A percentile compares a stretch with the other conserved stretches of the same genome.
phyloP scores from a whole-genome alignment of 2,113 vertebrate genomes.

The Ciconia stormi region DNA sequence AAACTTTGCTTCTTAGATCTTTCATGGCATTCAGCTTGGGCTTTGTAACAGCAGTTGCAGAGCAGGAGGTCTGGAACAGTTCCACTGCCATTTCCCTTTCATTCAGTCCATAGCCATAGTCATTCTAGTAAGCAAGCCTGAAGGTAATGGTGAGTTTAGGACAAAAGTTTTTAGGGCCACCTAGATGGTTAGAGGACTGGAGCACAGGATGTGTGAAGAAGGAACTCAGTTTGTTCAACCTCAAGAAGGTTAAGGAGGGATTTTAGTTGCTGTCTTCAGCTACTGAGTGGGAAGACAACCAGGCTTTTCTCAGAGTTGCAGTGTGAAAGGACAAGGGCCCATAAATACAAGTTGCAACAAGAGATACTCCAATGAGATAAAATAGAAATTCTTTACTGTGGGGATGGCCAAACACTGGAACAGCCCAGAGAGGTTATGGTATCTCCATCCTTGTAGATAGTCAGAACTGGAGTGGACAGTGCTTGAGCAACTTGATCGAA shows the following conservation, averaged over 20 bases:
- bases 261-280: not conserved
- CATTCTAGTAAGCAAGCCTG: not conserved
- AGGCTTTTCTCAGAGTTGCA: not conserved
- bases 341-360: not conserved
- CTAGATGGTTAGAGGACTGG: not conserved
- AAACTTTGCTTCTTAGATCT: not conserved
- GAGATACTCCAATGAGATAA: not conserved
- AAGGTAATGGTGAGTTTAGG: not conserved
- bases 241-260: not conserved
- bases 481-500: not conserved
- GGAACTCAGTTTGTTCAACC: not conserved
- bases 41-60: not conserved
- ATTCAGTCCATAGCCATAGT: not conserved
- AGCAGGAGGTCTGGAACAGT: not conserved
- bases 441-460: not conserved
- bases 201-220: not conserved
- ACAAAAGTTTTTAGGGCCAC: not conserved
- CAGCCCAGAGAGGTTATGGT: not conserved
- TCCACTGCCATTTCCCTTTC: not conserved
- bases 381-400: not conserved
- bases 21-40: not conserved
- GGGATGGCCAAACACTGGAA: not conserved
- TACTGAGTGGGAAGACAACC: not conserved
- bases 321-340: not conserved
- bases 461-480: not conserved